A percentile compares a stretch with the other conserved stretches of the same genome.
These are phyloP conservation scores for Noctua fimbriata DNA, from an alignment of 2,888 invertebrate genomes.

Conservation along the genomic window DNA sequence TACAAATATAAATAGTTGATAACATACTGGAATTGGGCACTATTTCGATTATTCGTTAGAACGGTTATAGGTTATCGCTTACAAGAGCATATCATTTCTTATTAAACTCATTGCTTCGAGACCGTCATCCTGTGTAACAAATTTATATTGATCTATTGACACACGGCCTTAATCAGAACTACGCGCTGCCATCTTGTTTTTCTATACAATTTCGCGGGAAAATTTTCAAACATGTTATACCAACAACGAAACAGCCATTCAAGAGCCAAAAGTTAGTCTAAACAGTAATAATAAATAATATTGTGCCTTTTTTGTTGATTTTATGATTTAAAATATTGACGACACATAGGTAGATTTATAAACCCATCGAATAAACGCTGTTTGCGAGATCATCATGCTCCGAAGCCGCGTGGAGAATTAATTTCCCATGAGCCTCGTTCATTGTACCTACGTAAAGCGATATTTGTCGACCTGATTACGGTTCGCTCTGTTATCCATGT, in stretches of 20 bases:
- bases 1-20: not conserved
- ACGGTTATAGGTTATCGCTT: not conserved
- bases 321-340: no score
- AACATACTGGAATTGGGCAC: conserved; percentile 8
- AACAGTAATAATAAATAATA: not conserved
- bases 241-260: not conserved
- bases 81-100: conserved; percentile 15
- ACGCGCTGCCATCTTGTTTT: conserved; percentile 10
- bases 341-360: conserved; percentile 38
- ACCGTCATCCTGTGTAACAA: conserved; percentile 6
- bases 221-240: conserved; percentile 2
- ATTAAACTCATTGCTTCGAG: not conserved
- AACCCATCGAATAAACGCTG: conserved; percentile 38
- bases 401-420: conserved; percentile 65
- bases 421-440: conserved; percentile 69
- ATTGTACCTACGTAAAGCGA: conserved; percentile 52
- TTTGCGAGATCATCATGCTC: conserved; percentile 57
- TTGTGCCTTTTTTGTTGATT: no score
- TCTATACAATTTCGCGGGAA: not conserved
- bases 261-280: not conserved
- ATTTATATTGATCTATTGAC: not conserved
- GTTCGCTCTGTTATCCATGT: conserved; percentile 70
- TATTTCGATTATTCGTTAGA: not conserved
- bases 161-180: not conserved
- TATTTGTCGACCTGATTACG: conserved; percentile 75